Base-by-base conservation (phyloP, 2,113 vertebrate species). In the Elephas maximus region DNA sequence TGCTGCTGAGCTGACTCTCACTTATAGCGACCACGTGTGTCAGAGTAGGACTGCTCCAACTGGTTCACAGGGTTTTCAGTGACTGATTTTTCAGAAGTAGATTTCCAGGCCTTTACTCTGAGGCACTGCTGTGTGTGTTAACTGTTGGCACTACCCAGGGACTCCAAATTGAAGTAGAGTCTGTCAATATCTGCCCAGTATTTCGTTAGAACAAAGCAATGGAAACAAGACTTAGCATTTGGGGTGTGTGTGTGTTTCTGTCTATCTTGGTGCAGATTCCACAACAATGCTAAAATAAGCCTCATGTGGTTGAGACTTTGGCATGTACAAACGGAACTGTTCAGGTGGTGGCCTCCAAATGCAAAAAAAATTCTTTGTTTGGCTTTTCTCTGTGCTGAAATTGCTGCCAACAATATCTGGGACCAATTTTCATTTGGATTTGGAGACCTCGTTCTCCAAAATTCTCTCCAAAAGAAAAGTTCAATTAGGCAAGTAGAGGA, bases 401-500 rank as follows among this genome's bases (percentile, higher is more conserved):
- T 30, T 60, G 76, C 79, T 51, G 44, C 95, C 67, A 60, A 0
- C 90, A 63, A 57, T 94, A 91, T 93, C 73, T 95, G n/a, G 53
- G 88, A 26, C 44, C 77, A 41, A 23, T 95, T 91, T 91, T 78
- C 93, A 28, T 76, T 81, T 88, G 62, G 53, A 88, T 88, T 73
- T 90, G 62, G 67, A 85, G 57, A 82, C n/a, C 45, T 76, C 18
- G 63, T 17, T 62, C 28, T 95, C 78, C 94, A 21, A 93, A 63
- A 45, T 24, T 76, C 92, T 79, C 95, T 93, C 84, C 37, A 77
- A 77, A 78, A 92, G 69, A 94, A 71, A 82, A 73, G 60, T 79
- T 37, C 48, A 53, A 0, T n/a, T 45, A 30, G 84, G 67, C 48
- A 44, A 60, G 26, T 18, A 82, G 67, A 30, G 93, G n/a, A 96